These are phyloP conservation scores for Oscheius sp. DNA, from an alignment of 2,888 invertebrate species.

Conservation along the genomic window DNA sequence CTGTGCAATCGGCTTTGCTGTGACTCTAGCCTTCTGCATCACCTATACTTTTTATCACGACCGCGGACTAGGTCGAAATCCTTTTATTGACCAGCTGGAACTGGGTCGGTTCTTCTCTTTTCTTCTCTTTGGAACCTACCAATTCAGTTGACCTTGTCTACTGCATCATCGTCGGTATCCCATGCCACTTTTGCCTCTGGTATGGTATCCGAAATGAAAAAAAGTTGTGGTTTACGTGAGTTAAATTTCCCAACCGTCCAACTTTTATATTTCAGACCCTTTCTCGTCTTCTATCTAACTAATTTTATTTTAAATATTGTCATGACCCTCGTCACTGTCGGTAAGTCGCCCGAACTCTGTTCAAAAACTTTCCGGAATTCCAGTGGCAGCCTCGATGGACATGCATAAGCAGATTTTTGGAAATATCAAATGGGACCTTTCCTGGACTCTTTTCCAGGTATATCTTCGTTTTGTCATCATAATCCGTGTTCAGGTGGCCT, in stretches of 20 bases:
- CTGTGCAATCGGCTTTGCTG: conserved; percentile 37
- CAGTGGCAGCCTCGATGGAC: conserved; percentile 52
- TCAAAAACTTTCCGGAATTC: too few relatives aligned
- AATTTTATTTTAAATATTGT: conserved; percentile 60
- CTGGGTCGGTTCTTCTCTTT: conserved; percentile 28
- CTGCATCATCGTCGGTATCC: conserved; percentile 59
- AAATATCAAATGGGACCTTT: conserved; percentile 56
- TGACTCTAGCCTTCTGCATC: conserved; percentile 41
- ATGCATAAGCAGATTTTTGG: conserved; percentile 58
- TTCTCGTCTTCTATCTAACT: conserved; percentile 59
- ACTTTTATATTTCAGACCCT: conserved; percentile 44
- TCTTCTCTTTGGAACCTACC: not conserved
- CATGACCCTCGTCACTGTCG: conserved; percentile 55
- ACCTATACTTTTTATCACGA: conserved; percentile 43
- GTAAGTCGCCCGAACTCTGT: too few relatives aligned
- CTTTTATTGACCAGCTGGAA: conserved; percentile 46
- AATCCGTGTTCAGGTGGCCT: conserved; percentile 44
- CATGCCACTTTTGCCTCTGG: conserved; percentile 57
- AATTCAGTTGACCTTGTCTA: conserved; percentile 59
- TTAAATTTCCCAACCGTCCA: not conserved
- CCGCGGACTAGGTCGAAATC: conserved; percentile 44
- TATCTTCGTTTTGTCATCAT: too few relatives aligned
- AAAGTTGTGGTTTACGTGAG: conserved; percentile 51
- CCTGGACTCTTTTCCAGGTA: conserved; percentile 59
- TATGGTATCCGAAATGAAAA: conserved; percentile 53